Conservation (phyloP, 2,797 vertebrate genomes). For the Enteromius argenteus region DNA sequence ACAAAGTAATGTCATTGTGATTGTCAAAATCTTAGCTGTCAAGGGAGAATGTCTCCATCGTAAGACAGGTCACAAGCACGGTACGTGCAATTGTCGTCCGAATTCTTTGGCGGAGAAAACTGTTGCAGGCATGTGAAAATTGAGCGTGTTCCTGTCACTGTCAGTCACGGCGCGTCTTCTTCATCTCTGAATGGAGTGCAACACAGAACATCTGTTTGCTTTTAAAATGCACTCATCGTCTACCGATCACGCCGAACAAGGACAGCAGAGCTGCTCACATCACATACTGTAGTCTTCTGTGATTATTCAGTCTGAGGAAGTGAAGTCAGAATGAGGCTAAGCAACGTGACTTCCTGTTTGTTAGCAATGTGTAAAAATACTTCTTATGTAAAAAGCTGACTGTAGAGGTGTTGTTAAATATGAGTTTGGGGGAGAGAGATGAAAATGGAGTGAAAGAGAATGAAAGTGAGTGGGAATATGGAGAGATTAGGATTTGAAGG, state of each 20-base stretch:
- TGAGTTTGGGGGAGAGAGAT: background rate
- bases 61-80: background rate
- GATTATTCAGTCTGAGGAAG: background rate
- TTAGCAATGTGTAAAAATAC: background rate
- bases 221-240: background rate
- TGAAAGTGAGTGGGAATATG: slow-evolving; percentile 22
- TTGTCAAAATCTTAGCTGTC: slow-evolving; percentile 32
- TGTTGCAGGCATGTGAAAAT: slow-evolving; percentile 20
- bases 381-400: background rate
- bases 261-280: background rate
- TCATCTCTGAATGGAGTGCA: slow-evolving; percentile 27
- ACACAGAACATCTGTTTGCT: slow-evolving; percentile 36
- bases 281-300: background rate
- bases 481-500: slow-evolving; percentile 18
- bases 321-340: background rate
- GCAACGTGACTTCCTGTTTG: background rate
- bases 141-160: slow-evolving; percentile 31
- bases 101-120: slow-evolving; percentile 11
- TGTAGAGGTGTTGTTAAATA: background rate
- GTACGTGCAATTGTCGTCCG: slow-evolving; percentile 23
- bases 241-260: background rate
- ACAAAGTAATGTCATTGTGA: background rate
- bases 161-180: slow-evolving; percentile 18
- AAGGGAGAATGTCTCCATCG: slow-evolving; percentile 8
- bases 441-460: slow-evolving; percentile 4